Evolutionary conservation across 2,113 vertebrate genomes (phyloP).

Genomic region (Nettapus auritus): DNA sequence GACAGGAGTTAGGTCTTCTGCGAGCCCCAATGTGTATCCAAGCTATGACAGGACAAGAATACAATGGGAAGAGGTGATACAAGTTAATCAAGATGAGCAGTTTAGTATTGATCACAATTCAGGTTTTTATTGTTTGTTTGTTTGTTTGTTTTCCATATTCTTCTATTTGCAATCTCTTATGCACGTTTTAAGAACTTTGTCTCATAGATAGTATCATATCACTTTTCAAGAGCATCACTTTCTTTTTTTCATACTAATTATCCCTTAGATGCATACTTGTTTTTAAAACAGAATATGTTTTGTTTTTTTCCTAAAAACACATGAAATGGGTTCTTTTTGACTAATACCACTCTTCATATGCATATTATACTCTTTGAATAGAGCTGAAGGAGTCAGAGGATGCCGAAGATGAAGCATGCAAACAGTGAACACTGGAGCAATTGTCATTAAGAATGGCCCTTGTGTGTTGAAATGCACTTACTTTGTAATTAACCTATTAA

Average conservation of each 20-base stretch:
- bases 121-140: neutral
- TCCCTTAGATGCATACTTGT: neutral
- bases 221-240: neutral
- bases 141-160: too few species aligned
- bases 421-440: neutral
- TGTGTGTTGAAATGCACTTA: neutral
- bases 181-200: neutral
- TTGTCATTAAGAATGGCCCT: neutral
- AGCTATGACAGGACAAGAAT: neutral
- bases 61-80: neutral
- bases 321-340: neutral
- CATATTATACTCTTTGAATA: neutral
- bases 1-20: neutral
- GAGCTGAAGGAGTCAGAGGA: neutral
- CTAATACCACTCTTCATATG: neutral
- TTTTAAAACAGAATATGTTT: neutral
- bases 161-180: neutral
- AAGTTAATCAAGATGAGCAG: neutral
- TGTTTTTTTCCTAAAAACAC: neutral
- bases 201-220: neutral
- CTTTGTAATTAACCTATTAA: constrained; percentile 41
- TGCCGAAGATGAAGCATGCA: neutral
- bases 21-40: neutral
- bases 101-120: neutral
- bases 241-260: neutral